A percentile compares a stretch with the other conserved stretches of the same genome.
Conservation (phyloP, 37 sponge, comb jelly and placozoan genomes). For the Bolinopsis microptera region DNA sequence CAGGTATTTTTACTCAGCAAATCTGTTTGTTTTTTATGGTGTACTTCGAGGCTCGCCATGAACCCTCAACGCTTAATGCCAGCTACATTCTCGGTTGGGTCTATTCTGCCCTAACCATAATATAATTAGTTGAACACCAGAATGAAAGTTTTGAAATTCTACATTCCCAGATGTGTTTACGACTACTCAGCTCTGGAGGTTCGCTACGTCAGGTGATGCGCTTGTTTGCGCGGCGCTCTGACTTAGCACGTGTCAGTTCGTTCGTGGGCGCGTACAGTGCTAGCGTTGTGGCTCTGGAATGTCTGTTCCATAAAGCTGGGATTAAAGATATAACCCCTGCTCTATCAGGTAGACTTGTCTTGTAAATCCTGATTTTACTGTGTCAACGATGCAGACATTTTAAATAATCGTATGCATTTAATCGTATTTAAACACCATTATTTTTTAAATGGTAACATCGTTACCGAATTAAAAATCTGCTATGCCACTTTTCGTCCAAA, state of each 20-base stretch:
- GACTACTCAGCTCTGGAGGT: slow-evolving; percentile 16
- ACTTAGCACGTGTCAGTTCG: slow-evolving; percentile 1
- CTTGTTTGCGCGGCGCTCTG: neutral
- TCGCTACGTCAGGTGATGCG: slow-evolving; percentile 4
- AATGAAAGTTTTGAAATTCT: neutral
- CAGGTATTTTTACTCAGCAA: neutral
- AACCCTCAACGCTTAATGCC: too few species aligned
- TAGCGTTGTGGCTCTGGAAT: neutral
- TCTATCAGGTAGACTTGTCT: slow-evolving; percentile 6
- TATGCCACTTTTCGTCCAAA: too few species aligned
- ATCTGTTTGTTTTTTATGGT: neutral
- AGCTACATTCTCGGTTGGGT: too few species aligned
- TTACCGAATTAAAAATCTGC: too few species aligned
- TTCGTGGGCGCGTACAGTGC: slow-evolving; percentile 11
- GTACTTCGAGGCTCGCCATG: too few species aligned
- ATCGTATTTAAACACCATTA: too few species aligned
- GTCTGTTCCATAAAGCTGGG: neutral
- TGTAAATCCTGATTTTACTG: too few species aligned
- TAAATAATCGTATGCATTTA: too few species aligned
- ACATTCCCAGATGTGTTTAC: neutral
- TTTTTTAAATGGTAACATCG: too few species aligned
- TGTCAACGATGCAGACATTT: too few species aligned
- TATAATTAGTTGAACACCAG: too few species aligned
- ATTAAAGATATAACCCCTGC: neutral
- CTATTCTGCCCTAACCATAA: too few species aligned